Conservation (phyloP, 2,888 invertebrate species). For the Nymphalis polychloros region DNA sequence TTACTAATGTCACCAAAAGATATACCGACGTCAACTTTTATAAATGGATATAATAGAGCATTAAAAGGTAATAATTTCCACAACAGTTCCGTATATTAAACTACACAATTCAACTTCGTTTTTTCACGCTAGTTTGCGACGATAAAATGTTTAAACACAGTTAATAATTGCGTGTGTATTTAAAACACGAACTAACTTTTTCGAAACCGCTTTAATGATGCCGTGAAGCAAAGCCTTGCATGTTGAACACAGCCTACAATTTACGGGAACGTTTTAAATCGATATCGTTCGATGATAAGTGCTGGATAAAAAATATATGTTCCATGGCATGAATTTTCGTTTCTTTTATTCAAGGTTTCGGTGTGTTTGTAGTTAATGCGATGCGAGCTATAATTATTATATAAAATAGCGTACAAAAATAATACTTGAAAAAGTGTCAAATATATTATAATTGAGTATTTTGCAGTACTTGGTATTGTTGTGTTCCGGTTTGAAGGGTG, state of each 20-base stretch:
- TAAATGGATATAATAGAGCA: too few species aligned
- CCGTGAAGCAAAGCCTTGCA: constrained; percentile 38
- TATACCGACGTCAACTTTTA: too few species aligned
- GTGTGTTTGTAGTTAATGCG: too few species aligned
- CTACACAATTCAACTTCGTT: constrained; percentile 19
- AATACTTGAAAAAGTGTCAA: too few species aligned
- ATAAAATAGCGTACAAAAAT: too few species aligned
- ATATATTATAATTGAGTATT: too few species aligned
- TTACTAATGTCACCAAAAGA: too few species aligned
- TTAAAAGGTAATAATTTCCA: background rate
- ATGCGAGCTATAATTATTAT: too few species aligned
- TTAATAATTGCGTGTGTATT: constrained; percentile 40
- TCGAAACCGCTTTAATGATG: constrained; percentile 36
- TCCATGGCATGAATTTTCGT: background rate
- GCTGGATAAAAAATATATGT: constrained; percentile 1
- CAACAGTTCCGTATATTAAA: background rate
- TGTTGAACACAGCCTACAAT: constrained; percentile 38
- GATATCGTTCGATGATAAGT: constrained; percentile 36
- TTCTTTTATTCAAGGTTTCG: background rate
- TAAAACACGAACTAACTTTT: constrained; percentile 36
- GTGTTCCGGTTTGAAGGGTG: too few species aligned
- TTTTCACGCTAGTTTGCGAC: constrained; percentile 35
- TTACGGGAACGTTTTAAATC: constrained; percentile 38
- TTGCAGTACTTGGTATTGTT: too few species aligned
- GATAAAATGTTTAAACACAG: constrained; percentile 35